Base-by-base conservation (phyloP, 2,888 invertebrate species). In the Perdita meconis region DNA sequence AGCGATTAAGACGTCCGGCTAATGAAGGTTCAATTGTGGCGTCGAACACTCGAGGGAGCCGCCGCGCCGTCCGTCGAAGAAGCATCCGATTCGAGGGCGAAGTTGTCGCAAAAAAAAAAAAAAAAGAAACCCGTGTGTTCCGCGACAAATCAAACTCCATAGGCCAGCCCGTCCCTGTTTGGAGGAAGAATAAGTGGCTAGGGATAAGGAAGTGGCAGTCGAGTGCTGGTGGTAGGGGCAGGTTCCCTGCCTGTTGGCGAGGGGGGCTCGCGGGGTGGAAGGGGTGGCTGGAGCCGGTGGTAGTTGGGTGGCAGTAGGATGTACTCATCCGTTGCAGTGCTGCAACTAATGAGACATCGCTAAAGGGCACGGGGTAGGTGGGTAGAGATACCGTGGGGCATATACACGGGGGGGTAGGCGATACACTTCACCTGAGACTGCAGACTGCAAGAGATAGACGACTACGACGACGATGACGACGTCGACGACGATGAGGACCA, bases 261-360 rank as follows among this genome's bases (percentile, higher is more conserved):
- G 75, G 66, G 75, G 66, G 74, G 70, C 68, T 76, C 42, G 44
- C 40, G 44, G 40, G 34, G 80, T 72, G 40, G 65, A 55, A 66
- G 74, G 73, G 74, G 53, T 79, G 64, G 82, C 84, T 57, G 78
- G 76, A 60, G 67, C 38, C 47, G 80, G 81, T 80, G 57, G 82
- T 71, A 72, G 79, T 78, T 72, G 83, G 85, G 79, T 80, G 80
- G 86, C 82, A 86, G 83, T 84, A 83, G 86, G 88, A 85, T 86
- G 90, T 88, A 90, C 92, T 92, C 91, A 89, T 91, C 89, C 88
- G 89, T 80, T 90, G 91, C 91, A 92, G 91, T 88, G 87, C 91
- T 92, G 92, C 91, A 92, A 92, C 92, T 92, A 92, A 92, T 92
- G 92, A 92, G 92, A 92, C 92, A 92, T 92, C 88, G 92, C 92